phyloP scores from a whole-genome alignment of 2,113 vertebrate genomes.

The Hemibagrus wyckioides region DNA sequence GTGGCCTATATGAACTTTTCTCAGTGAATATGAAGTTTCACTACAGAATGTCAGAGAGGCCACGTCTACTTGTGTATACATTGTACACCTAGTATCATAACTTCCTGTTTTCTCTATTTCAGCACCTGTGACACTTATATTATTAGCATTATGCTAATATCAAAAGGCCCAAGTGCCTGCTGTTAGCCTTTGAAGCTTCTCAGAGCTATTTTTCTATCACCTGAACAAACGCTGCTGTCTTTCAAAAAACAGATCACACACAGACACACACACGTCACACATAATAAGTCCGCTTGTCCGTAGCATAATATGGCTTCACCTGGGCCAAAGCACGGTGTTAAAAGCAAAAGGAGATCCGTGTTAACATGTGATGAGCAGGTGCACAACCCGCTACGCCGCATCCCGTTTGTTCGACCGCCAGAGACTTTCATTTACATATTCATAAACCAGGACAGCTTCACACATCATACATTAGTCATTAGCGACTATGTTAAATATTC shows the following conservation, averaged over 20 bases:
- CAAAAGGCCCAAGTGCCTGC: constrained; percentile 6
- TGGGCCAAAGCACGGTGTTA: background rate
- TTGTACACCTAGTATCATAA: background rate
- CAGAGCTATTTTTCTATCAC: background rate
- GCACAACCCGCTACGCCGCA: background rate
- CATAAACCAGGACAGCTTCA: background rate
- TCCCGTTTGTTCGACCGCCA: background rate
- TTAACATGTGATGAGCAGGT: constrained; percentile 22
- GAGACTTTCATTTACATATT: constrained; percentile 2
- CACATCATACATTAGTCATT: constrained; percentile 40
- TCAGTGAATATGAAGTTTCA: background rate
- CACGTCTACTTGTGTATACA: background rate
- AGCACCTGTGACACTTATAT: background rate
- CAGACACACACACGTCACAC: constrained; percentile 6
- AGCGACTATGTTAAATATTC: constrained; percentile 35
- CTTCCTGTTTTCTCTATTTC: background rate
- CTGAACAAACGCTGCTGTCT: constrained; percentile 25
- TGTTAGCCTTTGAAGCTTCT: constrained; percentile 30
- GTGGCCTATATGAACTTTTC: background rate
- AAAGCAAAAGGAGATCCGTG: constrained; percentile 2
- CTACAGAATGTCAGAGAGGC: background rate
- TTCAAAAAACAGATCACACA: constrained; percentile 27
- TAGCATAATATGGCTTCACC: background rate
- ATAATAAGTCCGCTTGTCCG: background rate
- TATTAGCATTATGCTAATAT: constrained; percentile 43